phyloP scores from a whole-genome alignment of 2,113 vertebrate genomes.

The Elaphurus davidianus region DNA sequence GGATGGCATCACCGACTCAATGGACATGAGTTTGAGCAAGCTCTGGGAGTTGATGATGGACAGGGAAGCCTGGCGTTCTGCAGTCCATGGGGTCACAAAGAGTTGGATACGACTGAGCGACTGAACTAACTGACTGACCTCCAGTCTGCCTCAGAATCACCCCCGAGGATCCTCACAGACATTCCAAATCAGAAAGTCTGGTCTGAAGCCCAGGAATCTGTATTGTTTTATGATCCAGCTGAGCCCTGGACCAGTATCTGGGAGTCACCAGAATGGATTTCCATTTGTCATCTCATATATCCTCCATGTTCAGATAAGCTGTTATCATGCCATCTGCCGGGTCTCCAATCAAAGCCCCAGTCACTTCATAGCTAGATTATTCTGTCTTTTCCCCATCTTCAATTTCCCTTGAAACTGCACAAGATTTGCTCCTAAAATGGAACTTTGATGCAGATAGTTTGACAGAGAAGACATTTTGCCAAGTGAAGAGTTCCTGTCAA shows the following conservation, averaged over 20 bases:
- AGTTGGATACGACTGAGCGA: neutral
- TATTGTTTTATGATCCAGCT: neutral
- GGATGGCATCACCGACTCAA: neutral
- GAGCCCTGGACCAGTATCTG: neutral
- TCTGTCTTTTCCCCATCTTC: neutral
- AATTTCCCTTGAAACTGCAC: neutral
- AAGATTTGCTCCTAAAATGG: neutral
- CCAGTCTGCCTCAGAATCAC: neutral
- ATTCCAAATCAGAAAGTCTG: neutral
- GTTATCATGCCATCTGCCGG: accelerated
- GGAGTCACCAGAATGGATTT: neutral
- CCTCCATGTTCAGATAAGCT: neutral
- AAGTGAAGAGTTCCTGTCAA: neutral
- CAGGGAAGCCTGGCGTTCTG: neutral
- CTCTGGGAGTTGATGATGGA: neutral
- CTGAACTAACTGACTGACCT: neutral
- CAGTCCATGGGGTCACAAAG: neutral
- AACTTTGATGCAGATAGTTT: neutral
- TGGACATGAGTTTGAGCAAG: neutral
- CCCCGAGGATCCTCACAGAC: neutral
- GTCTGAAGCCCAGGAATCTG: neutral
- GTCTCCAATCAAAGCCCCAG: neutral
- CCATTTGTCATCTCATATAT: neutral
- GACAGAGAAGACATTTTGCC: neutral
- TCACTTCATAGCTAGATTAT: neutral